phyloP scores from a whole-genome alignment of 2,888 invertebrate species.

The Myopa testacea region DNA sequence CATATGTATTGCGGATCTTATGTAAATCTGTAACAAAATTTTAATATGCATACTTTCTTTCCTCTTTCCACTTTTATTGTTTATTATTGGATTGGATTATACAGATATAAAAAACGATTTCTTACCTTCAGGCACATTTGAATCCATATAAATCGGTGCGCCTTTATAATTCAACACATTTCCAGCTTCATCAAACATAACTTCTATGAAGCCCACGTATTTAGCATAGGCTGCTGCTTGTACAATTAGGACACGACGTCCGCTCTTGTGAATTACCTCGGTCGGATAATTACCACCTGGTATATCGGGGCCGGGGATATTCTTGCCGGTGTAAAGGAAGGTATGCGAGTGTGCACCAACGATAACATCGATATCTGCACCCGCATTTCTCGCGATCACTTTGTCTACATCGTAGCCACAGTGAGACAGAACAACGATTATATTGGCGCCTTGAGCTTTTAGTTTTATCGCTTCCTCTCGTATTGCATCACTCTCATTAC shows the following conservation, averaged over 20 bases:
- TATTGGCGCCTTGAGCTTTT: conserved; percentile 75
- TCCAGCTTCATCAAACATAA: conserved; percentile 78
- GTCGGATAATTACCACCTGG: conserved; percentile 75
- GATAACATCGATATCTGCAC: conserved; percentile 80
- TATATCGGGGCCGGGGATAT: conserved; percentile 71
- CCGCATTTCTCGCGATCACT: conserved; percentile 74
- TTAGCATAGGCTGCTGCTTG: conserved; percentile 80
- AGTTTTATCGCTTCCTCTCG: conserved; percentile 76
- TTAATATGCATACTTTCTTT: too few species aligned
- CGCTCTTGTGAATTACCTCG: conserved; percentile 71
- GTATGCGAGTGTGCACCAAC: conserved; percentile 90
- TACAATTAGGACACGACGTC: conserved; percentile 72
- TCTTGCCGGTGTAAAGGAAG: conserved; percentile 76
- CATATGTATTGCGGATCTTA: too few species aligned
- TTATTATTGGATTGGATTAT: not conserved
- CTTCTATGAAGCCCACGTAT: conserved; percentile 82
- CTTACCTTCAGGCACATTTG: conserved; percentile 75
- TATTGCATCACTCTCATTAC: conserved; percentile 77
- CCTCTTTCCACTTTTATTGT: too few species aligned
- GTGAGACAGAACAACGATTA: conserved; percentile 87
- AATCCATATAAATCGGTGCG: conserved; percentile 77
- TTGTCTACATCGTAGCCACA: conserved; percentile 79
- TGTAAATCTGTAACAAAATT: too few species aligned
- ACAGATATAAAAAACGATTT: not conserved
- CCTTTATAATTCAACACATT: conserved; percentile 77